Base-by-base conservation (phyloP, 1,140 invertebrate species). In the Macrostomum lignano region DNA sequence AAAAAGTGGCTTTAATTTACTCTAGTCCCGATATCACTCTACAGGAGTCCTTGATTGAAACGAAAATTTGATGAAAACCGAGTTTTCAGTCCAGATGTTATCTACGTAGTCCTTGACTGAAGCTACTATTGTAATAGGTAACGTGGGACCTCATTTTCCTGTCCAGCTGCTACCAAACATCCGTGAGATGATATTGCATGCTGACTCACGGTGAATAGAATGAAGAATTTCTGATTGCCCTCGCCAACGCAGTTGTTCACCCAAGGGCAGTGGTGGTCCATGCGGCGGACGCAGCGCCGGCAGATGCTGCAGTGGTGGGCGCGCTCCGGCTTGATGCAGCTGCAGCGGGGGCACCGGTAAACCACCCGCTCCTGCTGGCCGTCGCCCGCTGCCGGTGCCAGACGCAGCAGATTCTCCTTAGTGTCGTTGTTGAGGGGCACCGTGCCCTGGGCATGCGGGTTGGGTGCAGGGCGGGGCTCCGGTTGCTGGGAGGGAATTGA, bases 391-490 rank as follows among this genome's bases (percentile, higher is more conserved):
- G 71, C 66, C 46, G 84, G 71, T 29, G 78, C 79, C 70, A 93
- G 72, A 48, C 76, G 71, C 47, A 84, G 71, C 42, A 96, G 86
- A 65, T 84, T 81, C 58, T 96, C 86, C 58, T 84, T 82, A 0
- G 86, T 96, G 19, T 86, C 82, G 61, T 88, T 96, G n/a, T 86
- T 86, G 56, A 81, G 74, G 3, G 84, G 84, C 23, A 98, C 82
- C 19, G 86, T 79, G 40, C 88, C 91, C 74, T 82, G 46, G n/a
- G n/a, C n/a, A n/a, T n/a, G n/a, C n/a, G n/a, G n/a, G n/a, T n/a
- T n/a, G n/a, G n/a, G n/a, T n/a, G n/a, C n/a, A n/a, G n/a, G n/a
- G n/a, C n/a, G n/a, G n/a, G n/a, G n/a, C n/a, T n/a, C n/a, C n/a
- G n/a, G n/a, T n/a, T n/a, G n/a, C n/a, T n/a, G n/a, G n/a, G n/a